These are phyloP conservation scores for Odontophorus gujanensis DNA, from an alignment of 2,113 vertebrate species.

Conservation along the genomic window DNA sequence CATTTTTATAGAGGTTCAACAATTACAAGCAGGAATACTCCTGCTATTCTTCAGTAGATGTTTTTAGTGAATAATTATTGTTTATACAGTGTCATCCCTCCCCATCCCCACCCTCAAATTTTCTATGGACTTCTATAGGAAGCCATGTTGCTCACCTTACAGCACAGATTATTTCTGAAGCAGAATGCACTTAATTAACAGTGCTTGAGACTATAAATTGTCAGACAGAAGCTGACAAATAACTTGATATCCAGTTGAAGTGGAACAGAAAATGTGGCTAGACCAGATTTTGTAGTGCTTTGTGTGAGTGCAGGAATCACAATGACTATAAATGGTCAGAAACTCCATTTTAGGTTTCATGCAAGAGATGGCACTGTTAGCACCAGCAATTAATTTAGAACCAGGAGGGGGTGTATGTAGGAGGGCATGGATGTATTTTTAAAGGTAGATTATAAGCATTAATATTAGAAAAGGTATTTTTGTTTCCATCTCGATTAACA, in stretches of 20 bases:
- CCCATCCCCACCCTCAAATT: background rate
- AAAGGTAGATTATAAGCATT: constrained; percentile 50
- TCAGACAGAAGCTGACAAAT: background rate
- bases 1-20: background rate
- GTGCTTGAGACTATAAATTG: background rate
- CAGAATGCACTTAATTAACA: background rate
- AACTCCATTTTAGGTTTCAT: constrained; percentile 54
- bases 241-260: background rate
- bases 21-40: background rate
- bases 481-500: constrained; percentile 47
- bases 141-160: background rate
- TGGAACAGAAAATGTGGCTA: background rate
- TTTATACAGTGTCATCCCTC: background rate
- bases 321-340: constrained; percentile 7
- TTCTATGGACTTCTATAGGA: background rate
- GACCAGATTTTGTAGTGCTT: background rate
- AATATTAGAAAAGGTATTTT: constrained; percentile 60
- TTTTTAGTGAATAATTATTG: background rate
- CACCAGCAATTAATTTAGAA: constrained; percentile 51
- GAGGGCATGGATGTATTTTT: constrained; percentile 18
- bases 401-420: constrained; percentile 11
- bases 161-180: background rate
- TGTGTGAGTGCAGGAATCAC: background rate
- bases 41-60: background rate
- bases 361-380: constrained; percentile 63